These are phyloP conservation scores for Graptemys geographica DNA, from an alignment of 2,797 vertebrate genomes.

Conservation along the genomic window DNA sequence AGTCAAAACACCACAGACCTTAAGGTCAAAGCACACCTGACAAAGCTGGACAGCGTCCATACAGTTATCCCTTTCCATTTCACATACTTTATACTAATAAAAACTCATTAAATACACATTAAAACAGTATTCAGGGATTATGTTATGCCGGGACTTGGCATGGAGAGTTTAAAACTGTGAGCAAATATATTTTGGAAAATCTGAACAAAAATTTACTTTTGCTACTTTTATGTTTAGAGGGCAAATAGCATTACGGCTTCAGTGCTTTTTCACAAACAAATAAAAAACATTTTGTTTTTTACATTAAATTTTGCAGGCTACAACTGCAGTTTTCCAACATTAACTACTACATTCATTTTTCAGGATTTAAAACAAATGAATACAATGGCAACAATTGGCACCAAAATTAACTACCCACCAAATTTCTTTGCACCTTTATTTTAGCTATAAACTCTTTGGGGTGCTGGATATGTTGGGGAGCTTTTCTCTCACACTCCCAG, in stretches of 20 bases:
- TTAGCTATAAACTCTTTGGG: not conserved
- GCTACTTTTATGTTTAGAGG: not conserved
- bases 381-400: not conserved
- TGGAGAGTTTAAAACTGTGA: not conserved
- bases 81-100: not conserved
- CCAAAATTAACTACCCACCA: not conserved
- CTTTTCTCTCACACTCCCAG: not conserved
- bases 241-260: not conserved
- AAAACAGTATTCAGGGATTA: not conserved
- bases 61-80: not conserved
- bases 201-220: not conserved
- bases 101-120: not conserved
- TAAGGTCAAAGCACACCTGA: conserved; percentile 33
- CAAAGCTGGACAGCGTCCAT: not conserved
- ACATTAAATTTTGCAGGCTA: not conserved
- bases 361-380: not conserved
- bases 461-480: not conserved
- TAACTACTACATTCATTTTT: not conserved
- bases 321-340: not conserved
- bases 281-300: not conserved
- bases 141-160: not conserved
- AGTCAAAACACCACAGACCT: not conserved
- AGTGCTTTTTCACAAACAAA: not conserved
- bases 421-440: not conserved
- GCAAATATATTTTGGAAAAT: not conserved